Conservation (phyloP, 2,888 invertebrate species). For the Diplolepis rosae region DNA sequence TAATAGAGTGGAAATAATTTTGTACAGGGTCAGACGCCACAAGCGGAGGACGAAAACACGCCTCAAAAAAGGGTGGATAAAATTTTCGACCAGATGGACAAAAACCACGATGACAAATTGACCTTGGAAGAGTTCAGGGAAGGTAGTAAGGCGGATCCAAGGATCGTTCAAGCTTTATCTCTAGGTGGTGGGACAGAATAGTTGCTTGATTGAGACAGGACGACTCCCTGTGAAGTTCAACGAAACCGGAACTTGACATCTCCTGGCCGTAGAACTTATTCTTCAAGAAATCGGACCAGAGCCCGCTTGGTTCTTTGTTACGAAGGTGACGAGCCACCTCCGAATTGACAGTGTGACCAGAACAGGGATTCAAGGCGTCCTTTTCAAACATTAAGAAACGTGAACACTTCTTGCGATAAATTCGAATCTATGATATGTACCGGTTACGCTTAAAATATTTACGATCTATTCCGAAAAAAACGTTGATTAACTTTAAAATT, state of each 20-base stretch:
- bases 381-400: background rate
- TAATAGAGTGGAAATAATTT: constrained; percentile 31
- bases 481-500: no score
- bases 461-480: background rate
- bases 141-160: constrained; percentile 98
- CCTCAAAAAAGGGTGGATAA: constrained; percentile 97
- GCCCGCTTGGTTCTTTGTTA: constrained; percentile 33
- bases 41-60: constrained; percentile 92
- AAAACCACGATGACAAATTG: constrained; percentile 96
- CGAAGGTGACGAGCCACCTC: background rate
- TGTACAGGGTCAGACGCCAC: constrained; percentile 89
- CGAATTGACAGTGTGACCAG: background rate
- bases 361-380: background rate
- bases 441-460: background rate
- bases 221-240: background rate
- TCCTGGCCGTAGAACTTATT: background rate
- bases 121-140: constrained; percentile 97
- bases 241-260: background rate
- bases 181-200: constrained; percentile 81
- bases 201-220: background rate
- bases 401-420: background rate
- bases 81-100: constrained; percentile 99
- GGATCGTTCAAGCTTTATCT: constrained; percentile 96
- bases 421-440: background rate
- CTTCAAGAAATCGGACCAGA: constrained; percentile 35